phyloP scores from a whole-genome alignment of 2,113 vertebrate species.

The Callionymus lyra region DNA sequence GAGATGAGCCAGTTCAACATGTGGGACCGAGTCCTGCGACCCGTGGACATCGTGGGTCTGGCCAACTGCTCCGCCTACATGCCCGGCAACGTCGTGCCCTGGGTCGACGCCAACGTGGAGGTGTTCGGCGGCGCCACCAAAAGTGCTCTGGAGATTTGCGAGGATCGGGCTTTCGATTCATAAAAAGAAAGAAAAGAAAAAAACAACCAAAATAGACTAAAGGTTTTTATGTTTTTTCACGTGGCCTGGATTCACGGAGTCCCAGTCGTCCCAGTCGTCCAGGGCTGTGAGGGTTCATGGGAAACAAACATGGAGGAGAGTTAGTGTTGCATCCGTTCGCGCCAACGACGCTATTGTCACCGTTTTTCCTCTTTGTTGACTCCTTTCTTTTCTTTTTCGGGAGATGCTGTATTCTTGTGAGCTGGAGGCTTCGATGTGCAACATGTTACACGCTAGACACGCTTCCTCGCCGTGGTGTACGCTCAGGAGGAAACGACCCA shows the following conservation, averaged over 20 bases:
- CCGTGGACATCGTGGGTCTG: conserved; percentile 84
- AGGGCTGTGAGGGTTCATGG: background rate
- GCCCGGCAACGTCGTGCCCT: conserved; percentile 94
- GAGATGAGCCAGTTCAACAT: conserved; percentile 98
- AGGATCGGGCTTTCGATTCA: conserved; percentile 86
- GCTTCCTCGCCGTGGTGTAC: conserved; percentile 16
- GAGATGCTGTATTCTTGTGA: conserved; percentile 36
- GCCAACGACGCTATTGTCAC: conserved; percentile 27
- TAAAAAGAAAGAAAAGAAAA: conserved; percentile 69
- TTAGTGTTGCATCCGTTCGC: conserved; percentile 24
- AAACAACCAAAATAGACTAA: background rate
- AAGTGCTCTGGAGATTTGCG: conserved; percentile 86
- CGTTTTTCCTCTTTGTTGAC: conserved; percentile 36
- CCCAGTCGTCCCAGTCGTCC: too few relatives aligned
- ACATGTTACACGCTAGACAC: conserved; percentile 16
- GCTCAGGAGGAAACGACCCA: conserved; percentile 9
- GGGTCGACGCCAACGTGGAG: conserved; percentile 89
- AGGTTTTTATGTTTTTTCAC: too few relatives aligned
- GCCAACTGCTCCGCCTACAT: conserved; percentile 96
- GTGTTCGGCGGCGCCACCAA: conserved; percentile 90
- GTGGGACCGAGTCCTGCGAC: conserved; percentile 91
- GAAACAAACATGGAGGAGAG: conserved; percentile 2
- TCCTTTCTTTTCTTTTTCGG: conserved; percentile 24
- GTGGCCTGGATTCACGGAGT: too few relatives aligned
- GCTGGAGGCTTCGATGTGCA: conserved; percentile 42